Conservation (phyloP, 2,797 vertebrate species). For the Gallinago solitaria region DNA sequence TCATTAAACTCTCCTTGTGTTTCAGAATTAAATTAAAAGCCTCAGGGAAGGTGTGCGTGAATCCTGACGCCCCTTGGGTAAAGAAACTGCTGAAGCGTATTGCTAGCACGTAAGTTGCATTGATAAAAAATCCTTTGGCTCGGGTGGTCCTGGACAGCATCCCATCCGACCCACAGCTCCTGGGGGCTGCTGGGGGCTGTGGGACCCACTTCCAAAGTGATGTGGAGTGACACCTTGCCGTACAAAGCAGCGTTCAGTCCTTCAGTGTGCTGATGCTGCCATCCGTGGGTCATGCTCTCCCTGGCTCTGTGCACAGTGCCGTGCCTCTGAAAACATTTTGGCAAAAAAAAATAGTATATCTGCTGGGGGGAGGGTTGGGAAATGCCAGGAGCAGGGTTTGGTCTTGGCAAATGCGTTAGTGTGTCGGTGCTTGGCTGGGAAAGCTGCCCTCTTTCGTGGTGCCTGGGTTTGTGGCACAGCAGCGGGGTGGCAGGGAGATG, state of each 20-base stretch:
- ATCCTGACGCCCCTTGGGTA: conserved; percentile 34
- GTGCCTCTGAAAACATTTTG: rapidly evolving
- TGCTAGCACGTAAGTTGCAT: conserved; percentile 38
- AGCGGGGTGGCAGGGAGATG: rapidly evolving
- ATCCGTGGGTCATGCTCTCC: rapidly evolving
- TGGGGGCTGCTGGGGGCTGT: neutral
- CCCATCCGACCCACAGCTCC: rapidly evolving
- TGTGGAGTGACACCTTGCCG: rapidly evolving
- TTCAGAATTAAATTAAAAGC: conserved; percentile 47
- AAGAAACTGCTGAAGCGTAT: conserved; percentile 66
- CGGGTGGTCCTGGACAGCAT: neutral
- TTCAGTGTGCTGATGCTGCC: neutral
- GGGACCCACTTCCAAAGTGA: rapidly evolving
- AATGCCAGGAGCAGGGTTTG: neutral
- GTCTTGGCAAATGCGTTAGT: rapidly evolving
- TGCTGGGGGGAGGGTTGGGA: rapidly evolving
- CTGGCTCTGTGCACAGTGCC: rapidly evolving
- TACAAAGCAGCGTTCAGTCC: rapidly evolving
- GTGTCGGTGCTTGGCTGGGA: rapidly evolving
- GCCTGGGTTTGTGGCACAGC: neutral
- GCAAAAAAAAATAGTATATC: rapidly evolving
- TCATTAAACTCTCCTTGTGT: neutral
- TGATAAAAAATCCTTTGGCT: neutral
- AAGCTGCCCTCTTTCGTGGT: rapidly evolving
- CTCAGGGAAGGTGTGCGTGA: conserved; percentile 45